Evolutionary conservation across 2,113 vertebrate species (phyloP).

Genomic region (Antigone vipio): DNA sequence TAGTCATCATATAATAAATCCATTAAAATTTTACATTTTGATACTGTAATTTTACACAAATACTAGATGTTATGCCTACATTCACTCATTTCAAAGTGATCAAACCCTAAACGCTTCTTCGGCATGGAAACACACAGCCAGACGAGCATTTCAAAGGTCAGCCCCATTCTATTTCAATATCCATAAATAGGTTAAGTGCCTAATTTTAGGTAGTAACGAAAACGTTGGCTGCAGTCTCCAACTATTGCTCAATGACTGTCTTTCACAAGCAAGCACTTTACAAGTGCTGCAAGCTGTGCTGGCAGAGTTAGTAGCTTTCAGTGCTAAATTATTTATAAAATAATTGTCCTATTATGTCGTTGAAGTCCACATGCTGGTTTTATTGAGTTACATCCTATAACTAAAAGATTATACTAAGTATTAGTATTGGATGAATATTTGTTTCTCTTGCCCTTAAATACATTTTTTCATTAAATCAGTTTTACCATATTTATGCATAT

Average conservation of each 20-base stretch:
- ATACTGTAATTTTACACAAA: not conserved
- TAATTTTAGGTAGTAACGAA: not conserved
- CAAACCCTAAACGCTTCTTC: not conserved
- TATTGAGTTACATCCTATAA: not conserved
- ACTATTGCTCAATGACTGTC: not conserved
- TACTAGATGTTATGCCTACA: not conserved
- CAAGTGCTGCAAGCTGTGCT: not conserved
- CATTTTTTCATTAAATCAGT: not conserved
- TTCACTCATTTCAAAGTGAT: not conserved
- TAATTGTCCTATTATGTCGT: not conserved
- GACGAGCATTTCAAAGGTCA: not conserved
- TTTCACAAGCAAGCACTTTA: not conserved
- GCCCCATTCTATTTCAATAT: not conserved
- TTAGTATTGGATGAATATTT: not conserved
- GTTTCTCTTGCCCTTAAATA: not conserved
- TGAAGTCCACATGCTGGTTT: not conserved
- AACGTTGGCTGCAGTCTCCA: not conserved
- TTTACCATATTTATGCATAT: not conserved
- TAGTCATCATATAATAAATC: not conserved
- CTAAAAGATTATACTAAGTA: not conserved
- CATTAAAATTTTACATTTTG: not conserved
- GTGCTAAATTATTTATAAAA: not conserved
- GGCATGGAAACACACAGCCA: not conserved
- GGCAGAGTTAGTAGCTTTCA: not conserved
- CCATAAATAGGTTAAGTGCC: not conserved